A percentile compares a stretch with the other conserved stretches of the same genome.
These are phyloP conservation scores for Lucilia cuprina DNA, from an alignment of 1,140 invertebrate genomes.

Conservation along the genomic window DNA sequence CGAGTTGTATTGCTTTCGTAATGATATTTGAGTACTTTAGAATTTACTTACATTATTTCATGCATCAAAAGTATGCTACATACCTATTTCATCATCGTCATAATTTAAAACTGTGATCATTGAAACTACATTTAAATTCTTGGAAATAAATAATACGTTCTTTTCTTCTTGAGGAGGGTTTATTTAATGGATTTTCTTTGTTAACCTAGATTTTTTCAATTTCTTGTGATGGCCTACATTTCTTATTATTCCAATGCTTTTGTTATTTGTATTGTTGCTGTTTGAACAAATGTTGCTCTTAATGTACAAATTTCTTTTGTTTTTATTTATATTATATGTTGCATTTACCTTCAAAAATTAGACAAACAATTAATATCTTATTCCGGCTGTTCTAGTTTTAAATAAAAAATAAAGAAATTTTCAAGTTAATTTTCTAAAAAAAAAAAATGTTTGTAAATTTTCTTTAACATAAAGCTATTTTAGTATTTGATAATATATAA, in stretches of 20 bases:
- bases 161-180: not conserved
- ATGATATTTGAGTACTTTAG: too few relatives aligned
- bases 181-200: not conserved
- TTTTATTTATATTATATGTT: not conserved
- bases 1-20: too few relatives aligned
- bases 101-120: too few relatives aligned
- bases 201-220: conserved; percentile 1
- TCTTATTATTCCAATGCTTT: not conserved
- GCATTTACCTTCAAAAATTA: not conserved
- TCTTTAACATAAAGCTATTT: too few relatives aligned
- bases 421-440: not conserved
- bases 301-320: not conserved
- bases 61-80: too few relatives aligned
- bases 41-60: too few relatives aligned
- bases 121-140: too few relatives aligned
- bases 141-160: too few relatives aligned
- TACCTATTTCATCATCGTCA: too few relatives aligned
- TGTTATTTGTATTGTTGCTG: not conserved
- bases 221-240: not conserved
- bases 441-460: too few relatives aligned
- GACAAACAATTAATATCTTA: not conserved
- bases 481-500: too few relatives aligned
- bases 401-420: not conserved
- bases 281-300: not conserved
- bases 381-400: not conserved